phyloP scores from a whole-genome alignment of 2,888 invertebrate genomes.

The Portevinia maculata region DNA sequence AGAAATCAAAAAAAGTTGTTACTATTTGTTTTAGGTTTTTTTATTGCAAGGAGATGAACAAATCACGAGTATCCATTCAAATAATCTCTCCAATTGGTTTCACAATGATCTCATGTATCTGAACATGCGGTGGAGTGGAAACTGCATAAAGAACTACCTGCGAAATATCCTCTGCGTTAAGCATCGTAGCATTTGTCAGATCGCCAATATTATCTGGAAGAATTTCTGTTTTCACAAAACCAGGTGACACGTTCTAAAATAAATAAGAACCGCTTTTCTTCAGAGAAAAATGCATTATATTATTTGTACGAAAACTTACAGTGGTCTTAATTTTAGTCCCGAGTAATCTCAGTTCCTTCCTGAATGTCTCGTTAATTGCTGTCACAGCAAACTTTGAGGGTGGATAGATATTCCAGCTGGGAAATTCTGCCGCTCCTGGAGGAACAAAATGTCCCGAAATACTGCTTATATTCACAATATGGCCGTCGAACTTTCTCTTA shows the following conservation, averaged over 20 bases:
- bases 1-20: too few species aligned
- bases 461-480: slow-evolving; percentile 82
- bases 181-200: slow-evolving; percentile 71
- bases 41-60: too few species aligned
- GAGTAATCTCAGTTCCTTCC: slow-evolving; percentile 79
- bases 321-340: slow-evolving; percentile 80
- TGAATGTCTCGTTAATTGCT: slow-evolving; percentile 80
- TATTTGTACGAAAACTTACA: slow-evolving; percentile 78
- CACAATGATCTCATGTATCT: slow-evolving; percentile 55
- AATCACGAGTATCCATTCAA: too few species aligned
- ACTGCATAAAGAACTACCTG: slow-evolving; percentile 84
- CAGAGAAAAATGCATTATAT: too few species aligned
- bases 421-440: slow-evolving; percentile 20
- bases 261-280: neutral
- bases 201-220: slow-evolving; percentile 71
- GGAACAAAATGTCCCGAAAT: slow-evolving; percentile 75
- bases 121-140: slow-evolving; percentile 82
- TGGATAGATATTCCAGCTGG: slow-evolving; percentile 77
- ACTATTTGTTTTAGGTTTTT: too few species aligned
- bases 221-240: slow-evolving; percentile 36
- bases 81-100: slow-evolving; percentile 42
- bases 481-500: slow-evolving; percentile 80
- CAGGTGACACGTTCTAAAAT: slow-evolving; percentile 31
- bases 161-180: slow-evolving; percentile 84
- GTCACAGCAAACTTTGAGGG: slow-evolving; percentile 80